A percentile compares a stretch with the other conserved stretches of the same genome.
These are phyloP conservation scores for Drosophila leontia DNA, from an alignment of 1,140 invertebrate species.

Conservation along the genomic window DNA sequence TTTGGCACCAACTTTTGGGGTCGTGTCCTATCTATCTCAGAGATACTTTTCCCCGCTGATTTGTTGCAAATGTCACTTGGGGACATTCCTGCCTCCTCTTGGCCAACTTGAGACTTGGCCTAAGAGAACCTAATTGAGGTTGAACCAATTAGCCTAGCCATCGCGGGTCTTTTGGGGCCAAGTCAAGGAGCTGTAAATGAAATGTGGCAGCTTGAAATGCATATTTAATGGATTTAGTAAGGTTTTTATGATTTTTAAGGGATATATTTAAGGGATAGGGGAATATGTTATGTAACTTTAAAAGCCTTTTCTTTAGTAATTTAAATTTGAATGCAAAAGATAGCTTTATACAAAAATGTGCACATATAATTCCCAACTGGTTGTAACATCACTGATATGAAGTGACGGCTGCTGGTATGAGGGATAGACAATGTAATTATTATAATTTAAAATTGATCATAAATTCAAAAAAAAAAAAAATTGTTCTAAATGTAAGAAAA, in stretches of 20 bases:
- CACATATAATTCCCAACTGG: too few species aligned
- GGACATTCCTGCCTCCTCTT: conserved; percentile 5
- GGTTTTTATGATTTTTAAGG: too few species aligned
- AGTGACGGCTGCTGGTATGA: too few species aligned
- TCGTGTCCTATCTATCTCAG: conserved; percentile 14
- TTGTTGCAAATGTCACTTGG: conserved; percentile 21
- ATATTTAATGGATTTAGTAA: not conserved
- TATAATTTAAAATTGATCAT: too few species aligned
- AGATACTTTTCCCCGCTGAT: conserved; percentile 25
- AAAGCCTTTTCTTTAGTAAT: not conserved
- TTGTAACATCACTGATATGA: too few species aligned
- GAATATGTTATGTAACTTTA: not conserved
- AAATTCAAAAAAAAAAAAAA: too few species aligned
- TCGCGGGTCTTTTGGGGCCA: not conserved
- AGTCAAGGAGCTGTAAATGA: not conserved
- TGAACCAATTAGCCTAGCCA: conserved; percentile 26
- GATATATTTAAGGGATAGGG: too few species aligned
- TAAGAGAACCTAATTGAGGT: conserved; percentile 35
- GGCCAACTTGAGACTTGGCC: conserved; percentile 25
- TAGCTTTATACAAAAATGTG: too few species aligned
- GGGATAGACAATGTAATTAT: too few species aligned
- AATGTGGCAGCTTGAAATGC: not conserved
- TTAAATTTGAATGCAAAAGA: too few species aligned
- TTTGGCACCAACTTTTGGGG: conserved; percentile 39
- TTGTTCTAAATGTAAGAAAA: too few species aligned